Base-by-base conservation (phyloP, 2,797 vertebrate genomes). In the Urosaurus nigricauda region DNA sequence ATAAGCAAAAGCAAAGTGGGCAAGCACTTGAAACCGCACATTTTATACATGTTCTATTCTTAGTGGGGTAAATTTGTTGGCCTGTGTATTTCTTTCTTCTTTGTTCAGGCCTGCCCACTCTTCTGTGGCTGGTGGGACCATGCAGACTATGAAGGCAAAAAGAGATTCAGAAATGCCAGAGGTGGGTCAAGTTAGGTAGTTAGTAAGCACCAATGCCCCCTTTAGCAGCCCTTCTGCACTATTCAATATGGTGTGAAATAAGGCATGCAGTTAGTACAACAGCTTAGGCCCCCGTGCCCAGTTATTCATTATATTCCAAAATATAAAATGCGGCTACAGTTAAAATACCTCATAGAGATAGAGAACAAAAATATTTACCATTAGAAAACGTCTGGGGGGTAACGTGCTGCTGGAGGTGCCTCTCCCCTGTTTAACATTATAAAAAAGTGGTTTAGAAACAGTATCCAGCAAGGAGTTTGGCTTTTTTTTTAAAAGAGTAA, bases 381-480 rank as follows among this genome's bases (percentile, higher is more conserved):
- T 99, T 99, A 97, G 98, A 98, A 98, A 99, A 98, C 97, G 98
- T 98, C 98, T 98, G 98, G 97, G 97, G 97, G 97, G 98, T 97
- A 97, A 97, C 96, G 97, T 96, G 98, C 97, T 98, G 97, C 97
- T 98, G 98, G 98, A 98, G 96, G 98, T 98, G 98, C 98, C 98
- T 98, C 97, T 99, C 99, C 97, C 98, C 99, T 99, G 98, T 98
- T 98, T 97, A 92, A 97, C 94, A 97, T 97, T 93, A 96, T 96
- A 96, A 96, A 96, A 97, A 96, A 97, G 94, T 93, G 89, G 94
- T 97, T 96, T 97, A 97, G 96, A 96, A 93, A 89, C 92, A 90
- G 91, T 94, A 92, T 78, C 94, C 93, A 95, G 95, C 93, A 94
- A 94, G 94, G 93, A 94, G 91, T 86, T 93, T 0, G 14, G 19